Evolutionary conservation across 1,140 invertebrate genomes (phyloP), one percentile per base, ranked within the genome.

Genomic region (Polypedilum vanderplanki): DNA sequence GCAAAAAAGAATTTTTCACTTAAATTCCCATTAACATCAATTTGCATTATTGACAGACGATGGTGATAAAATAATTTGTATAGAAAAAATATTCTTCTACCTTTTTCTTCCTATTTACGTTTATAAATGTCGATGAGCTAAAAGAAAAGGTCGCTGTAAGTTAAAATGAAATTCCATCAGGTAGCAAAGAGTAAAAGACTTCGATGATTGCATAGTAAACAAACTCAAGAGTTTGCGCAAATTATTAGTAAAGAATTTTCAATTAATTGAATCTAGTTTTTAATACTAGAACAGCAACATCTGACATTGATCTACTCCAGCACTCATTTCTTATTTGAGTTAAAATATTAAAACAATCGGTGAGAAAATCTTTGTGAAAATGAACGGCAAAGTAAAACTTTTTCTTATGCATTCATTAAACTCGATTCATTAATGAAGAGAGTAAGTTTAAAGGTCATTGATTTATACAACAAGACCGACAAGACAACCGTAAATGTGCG

Each of bases 381-480:
- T 33, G 5, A 33, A 5, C 24, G 24, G 24, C 24, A 15, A n/a
- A 12, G 46, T 57, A 15, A 15, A 46, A 46, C 2, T n/a, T 57
- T 57, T 57, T 57, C 46, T 57, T 57, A 15, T 57, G 46, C 12
- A 57, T 57, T 57, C 12, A 57, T 57, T 57, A 57, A 57, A 57
- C 46, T 57, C 24, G 24, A 33, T 33, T 33, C 24, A 33, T 57
- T 57, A 12, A 57, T 57, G 46, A n/a, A 12, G n/a, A n/a, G 12
- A 57, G 46, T 57, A 12, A 57, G 46, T 57, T 57, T n/a, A 57
- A 57, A 57, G 46, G 46, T 57, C 46, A 57, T n/a, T 57, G 46
- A 57, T 12, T 57, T 57, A 12, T 57, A n/a, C 46, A n/a, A n/a
- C n/a, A n/a, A n/a, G n/a, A n/a, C n/a, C 46, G 46, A 4, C 46